These are phyloP conservation scores for Glaucidium brasilianum DNA, from an alignment of 2,113 vertebrate genomes.

Conservation along the genomic window DNA sequence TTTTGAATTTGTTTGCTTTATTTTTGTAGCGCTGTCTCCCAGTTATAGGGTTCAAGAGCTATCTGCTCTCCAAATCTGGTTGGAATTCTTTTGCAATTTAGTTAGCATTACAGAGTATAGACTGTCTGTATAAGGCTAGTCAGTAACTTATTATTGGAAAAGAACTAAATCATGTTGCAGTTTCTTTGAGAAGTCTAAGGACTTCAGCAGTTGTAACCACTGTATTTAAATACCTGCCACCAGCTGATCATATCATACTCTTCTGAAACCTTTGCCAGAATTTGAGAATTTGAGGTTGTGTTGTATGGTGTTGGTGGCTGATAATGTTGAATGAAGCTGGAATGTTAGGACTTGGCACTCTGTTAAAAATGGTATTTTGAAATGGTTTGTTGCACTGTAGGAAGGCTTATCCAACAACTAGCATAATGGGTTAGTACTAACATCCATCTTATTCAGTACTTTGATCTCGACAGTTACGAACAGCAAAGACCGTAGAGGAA, in stretches of 20 bases:
- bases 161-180: not conserved
- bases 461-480: not conserved
- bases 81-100: not conserved
- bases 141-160: not conserved
- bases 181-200: not conserved
- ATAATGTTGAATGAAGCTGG: not conserved
- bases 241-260: not conserved
- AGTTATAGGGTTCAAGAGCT: not conserved
- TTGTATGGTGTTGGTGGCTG: not conserved
- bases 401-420: not conserved
- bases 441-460: not conserved
- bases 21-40: not conserved
- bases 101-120: not conserved
- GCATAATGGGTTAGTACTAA: not conserved
- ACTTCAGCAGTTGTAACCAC: not conserved
- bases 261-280: not conserved
- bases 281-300: not conserved
- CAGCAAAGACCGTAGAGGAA: not conserved
- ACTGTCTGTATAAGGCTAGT: not conserved
- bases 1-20: not conserved
- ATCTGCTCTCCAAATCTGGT: not conserved
- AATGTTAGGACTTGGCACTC: not conserved
- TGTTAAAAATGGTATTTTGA: not conserved
- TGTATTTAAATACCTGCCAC: not conserved
- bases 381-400: not conserved